A percentile compares a stretch with the other conserved stretches of the same genome.
These are phyloP conservation scores for Pinna nobilis DNA, from an alignment of 1,140 invertebrate species.

Conservation along the genomic window DNA sequence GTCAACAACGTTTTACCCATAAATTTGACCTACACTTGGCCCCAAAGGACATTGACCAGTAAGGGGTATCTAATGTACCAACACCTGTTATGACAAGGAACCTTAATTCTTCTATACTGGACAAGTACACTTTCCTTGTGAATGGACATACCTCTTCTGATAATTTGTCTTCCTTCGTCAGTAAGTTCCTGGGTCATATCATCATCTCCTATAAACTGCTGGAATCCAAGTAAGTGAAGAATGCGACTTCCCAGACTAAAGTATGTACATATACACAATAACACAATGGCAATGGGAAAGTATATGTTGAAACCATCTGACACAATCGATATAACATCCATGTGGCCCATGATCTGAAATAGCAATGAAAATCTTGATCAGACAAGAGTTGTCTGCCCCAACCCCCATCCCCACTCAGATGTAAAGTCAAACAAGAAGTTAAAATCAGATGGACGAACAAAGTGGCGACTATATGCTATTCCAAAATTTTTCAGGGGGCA, in stretches of 20 bases:
- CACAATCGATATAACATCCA: slow-evolving; percentile 98
- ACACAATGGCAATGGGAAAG: slow-evolving; percentile 96
- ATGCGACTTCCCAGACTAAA: slow-evolving; percentile 94
- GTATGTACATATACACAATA: slow-evolving; percentile 95
- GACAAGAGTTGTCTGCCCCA: too few relatives aligned
- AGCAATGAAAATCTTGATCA: slow-evolving; percentile 7
- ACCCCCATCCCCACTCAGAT: too few relatives aligned
- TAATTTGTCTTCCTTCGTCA: slow-evolving; percentile 93
- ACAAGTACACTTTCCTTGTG: too few relatives aligned
- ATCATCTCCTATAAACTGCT: slow-evolving; percentile 95
- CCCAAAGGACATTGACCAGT: too few relatives aligned
- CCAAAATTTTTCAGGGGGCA: not conserved
- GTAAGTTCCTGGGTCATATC: slow-evolving; percentile 94
- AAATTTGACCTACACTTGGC: too few relatives aligned
- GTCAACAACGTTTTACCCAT: too few relatives aligned
- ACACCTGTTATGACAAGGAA: too few relatives aligned
- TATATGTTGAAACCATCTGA: slow-evolving; percentile 99
- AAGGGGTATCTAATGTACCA: too few relatives aligned
- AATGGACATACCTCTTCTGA: slow-evolving; percentile 79
- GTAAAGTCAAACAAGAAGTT: too few relatives aligned
- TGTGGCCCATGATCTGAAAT: slow-evolving; percentile 97
- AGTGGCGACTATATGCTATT: not conserved
- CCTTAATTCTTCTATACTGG: too few relatives aligned
- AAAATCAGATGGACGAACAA: too few relatives aligned
- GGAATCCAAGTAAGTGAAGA: slow-evolving; percentile 92